phyloP scores from a whole-genome alignment of 2,888 invertebrate genomes.

The Hydraecia micacea region DNA sequence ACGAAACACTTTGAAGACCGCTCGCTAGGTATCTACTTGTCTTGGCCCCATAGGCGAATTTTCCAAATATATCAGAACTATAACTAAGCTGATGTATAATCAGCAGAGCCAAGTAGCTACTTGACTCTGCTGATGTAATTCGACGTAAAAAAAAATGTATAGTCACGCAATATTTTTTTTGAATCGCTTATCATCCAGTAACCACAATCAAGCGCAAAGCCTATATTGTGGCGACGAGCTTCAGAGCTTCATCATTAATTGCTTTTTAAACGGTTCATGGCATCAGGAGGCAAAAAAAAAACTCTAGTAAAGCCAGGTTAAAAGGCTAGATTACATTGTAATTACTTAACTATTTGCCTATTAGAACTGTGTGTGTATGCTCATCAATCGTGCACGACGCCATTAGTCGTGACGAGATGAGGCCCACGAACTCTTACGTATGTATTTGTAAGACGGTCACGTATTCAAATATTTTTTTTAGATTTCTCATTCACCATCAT shows the following conservation, averaged over 20 bases:
- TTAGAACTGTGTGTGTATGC: slow-evolving; percentile 52
- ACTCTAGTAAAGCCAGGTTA: slow-evolving; percentile 4
- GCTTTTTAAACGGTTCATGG: not conserved
- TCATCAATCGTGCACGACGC: slow-evolving; percentile 55
- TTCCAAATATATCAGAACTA: not conserved
- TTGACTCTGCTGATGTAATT: not conserved
- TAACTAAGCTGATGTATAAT: not conserved
- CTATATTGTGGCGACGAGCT: not conserved
- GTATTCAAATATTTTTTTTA: slow-evolving; percentile 49
- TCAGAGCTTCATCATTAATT: slow-evolving; percentile 1
- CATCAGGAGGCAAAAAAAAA: not conserved
- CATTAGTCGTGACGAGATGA: slow-evolving; percentile 57
- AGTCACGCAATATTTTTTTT: not conserved
- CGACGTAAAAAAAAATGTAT: not conserved
- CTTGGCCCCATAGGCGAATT: not conserved
- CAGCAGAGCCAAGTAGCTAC: not conserved
- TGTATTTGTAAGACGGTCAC: slow-evolving; percentile 38
- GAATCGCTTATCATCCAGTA: not conserved
- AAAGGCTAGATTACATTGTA: slow-evolving; percentile 40
- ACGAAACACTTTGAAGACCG: not conserved
- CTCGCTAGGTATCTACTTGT: not conserved
- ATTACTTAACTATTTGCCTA: slow-evolving; percentile 39
- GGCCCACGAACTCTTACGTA: slow-evolving; percentile 48
- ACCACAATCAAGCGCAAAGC: not conserved
- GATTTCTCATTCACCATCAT: slow-evolving; percentile 35